Evolutionary conservation across 2,797 vertebrate genomes (phyloP).

Genomic region (Sebastes miniatus): DNA sequence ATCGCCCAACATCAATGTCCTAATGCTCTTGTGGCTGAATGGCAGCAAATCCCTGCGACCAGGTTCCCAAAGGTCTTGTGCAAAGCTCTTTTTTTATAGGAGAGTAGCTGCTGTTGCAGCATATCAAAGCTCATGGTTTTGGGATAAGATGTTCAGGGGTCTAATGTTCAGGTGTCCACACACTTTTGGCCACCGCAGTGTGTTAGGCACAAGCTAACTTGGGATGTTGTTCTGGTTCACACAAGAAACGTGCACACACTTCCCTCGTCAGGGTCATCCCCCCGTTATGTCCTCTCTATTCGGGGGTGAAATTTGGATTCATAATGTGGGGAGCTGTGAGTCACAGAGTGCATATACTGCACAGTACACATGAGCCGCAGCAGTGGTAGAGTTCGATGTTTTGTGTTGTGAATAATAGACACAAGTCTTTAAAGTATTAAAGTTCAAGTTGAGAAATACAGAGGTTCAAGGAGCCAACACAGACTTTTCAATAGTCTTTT

Average conservation of each 20-base stretch:
- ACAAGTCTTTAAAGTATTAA: neutral
- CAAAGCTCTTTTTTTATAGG: neutral
- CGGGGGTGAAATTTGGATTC: conserved; percentile 2
- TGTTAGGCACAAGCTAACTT: neutral
- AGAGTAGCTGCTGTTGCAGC: neutral
- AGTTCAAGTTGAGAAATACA: neutral
- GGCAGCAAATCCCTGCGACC: neutral
- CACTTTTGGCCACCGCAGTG: neutral
- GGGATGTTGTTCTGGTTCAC: neutral
- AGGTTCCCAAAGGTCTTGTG: neutral
- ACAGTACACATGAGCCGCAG: neutral
- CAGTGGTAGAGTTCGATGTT: neutral
- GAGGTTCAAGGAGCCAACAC: neutral
- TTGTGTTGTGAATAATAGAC: neutral
- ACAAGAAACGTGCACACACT: neutral
- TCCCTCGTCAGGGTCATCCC: neutral
- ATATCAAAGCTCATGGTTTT: neutral
- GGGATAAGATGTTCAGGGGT: neutral
- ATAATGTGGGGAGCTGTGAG: neutral
- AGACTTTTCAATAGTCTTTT: neutral
- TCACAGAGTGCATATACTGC: neutral
- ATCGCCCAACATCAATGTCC: neutral
- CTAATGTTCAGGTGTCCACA: neutral
- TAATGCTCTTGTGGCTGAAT: neutral
- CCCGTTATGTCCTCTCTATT: neutral